Evolutionary conservation across 2,113 vertebrate genomes (phyloP).

Genomic region (Pontoporia blainvillei): DNA sequence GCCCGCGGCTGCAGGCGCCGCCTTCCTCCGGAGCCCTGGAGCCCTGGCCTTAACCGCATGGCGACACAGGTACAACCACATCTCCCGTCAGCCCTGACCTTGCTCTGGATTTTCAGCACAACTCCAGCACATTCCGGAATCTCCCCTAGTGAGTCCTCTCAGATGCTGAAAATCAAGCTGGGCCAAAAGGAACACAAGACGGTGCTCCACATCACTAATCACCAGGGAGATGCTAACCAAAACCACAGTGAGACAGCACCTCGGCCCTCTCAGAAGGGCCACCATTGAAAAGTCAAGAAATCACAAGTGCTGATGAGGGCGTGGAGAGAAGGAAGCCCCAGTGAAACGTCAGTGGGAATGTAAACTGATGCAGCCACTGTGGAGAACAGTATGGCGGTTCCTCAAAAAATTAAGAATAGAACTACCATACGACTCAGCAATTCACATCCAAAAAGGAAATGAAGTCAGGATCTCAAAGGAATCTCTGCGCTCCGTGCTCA

Average conservation of each 20-base stretch:
- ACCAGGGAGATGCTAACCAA: not conserved
- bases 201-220: not conserved
- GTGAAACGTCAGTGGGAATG: too few species aligned
- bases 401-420: too few species aligned
- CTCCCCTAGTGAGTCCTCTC: not conserved
- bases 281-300: not conserved
- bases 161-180: not conserved
- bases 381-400: not conserved
- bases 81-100: not conserved
- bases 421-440: too few species aligned
- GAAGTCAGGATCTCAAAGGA: not conserved
- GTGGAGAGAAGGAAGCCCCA: not conserved
- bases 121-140: not conserved
- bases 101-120: too few species aligned
- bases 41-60: not conserved
- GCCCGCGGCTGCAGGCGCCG: not conserved
- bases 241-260: not conserved
- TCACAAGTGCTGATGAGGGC: not conserved
- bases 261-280: not conserved
- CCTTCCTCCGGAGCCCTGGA: accelerated
- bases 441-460: not conserved
- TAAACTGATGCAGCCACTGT: too few species aligned
- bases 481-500: not conserved
- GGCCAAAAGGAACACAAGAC: not conserved
- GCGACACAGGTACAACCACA: too few species aligned